Conservation (phyloP, 1,140 invertebrate genomes). For the Goniozus legneri region DNA sequence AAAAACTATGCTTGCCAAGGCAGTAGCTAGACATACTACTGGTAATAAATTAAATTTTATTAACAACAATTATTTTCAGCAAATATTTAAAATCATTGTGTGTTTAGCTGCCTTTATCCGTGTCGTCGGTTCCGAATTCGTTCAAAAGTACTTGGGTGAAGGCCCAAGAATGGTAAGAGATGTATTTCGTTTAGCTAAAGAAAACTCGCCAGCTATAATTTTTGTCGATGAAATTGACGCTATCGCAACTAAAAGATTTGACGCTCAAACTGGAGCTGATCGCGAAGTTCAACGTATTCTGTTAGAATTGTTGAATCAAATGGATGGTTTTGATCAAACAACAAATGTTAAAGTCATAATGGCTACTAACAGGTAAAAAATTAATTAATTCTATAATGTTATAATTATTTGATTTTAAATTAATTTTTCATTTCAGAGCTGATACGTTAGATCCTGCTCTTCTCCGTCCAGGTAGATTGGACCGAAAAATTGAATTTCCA, state of each 20-base stretch:
- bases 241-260: slow-evolving; percentile 97
- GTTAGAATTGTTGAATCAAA: slow-evolving; percentile 96
- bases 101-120: slow-evolving; percentile 89
- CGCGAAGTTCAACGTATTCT: slow-evolving; percentile 98
- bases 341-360: slow-evolving; percentile 99
- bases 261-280: slow-evolving; percentile 98
- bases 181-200: slow-evolving; percentile 97
- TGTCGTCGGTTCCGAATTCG: slow-evolving; percentile 99
- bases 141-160: slow-evolving; percentile 99
- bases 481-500: slow-evolving; percentile 99
- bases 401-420: slow-evolving; percentile 4
- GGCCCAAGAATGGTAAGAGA: slow-evolving; percentile 99
- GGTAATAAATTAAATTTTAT: slow-evolving; percentile 53
- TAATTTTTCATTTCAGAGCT: slow-evolving; percentile 59
- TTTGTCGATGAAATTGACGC: slow-evolving; percentile 99
- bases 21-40: slow-evolving; percentile 96
- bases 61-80: neutral
- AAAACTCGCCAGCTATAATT: slow-evolving; percentile 99
- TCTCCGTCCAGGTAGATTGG: slow-evolving; percentile 92
- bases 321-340: slow-evolving; percentile 99
- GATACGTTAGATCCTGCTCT: slow-evolving; percentile 98
- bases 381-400: neutral
- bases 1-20: slow-evolving; percentile 99
- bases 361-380: slow-evolving; percentile 82
- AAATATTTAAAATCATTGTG: neutral